Base-by-base conservation (phyloP, 2,797 vertebrate species). In the Calcarius lapponicus region DNA sequence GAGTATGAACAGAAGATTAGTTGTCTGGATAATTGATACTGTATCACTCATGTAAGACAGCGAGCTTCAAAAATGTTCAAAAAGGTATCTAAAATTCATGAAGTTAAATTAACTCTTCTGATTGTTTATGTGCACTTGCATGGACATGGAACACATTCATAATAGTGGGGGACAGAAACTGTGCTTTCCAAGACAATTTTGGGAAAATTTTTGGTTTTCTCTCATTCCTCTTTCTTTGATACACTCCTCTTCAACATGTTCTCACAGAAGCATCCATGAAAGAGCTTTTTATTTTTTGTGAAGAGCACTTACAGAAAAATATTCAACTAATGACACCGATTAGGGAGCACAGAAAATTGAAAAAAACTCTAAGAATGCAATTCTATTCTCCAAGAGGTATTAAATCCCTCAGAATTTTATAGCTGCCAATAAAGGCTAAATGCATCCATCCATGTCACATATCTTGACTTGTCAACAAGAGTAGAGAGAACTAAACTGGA, bases 1-100 rank as follows among this genome's bases (percentile, higher is more conserved):
- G 9, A 65, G 1, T 9, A n/a, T 0, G 8, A 11, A 21, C 2
- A 51, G 15, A 64, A 31, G 17, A 43, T 16, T 0, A 3, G 13
- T 20, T 71, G 51, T 53, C 40, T 48, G 9, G 4, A 45, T 72
- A 88, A 83, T 56, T 66, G 21, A 66, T 34, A 58, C 11, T 34
- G 8, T 32, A 24, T 42, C 19, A 11, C 20, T 50, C 0, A 0
- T 12, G 9, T 50, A 70, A 76, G 5, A 45, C 11, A 38, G 19
- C 0, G 0, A 58, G 34, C 7, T 31, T 45, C 34, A 10, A 73
- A 61, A 83, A 45, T 18, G 6, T 31, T 60, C 1, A 8, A 54
- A 86, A 81, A 54, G 10, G 2, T 36, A 26, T 21, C 29, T 45
- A 45, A 86, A 83, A 73, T 53, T 69, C 2, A 50, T 50, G 0